Conservation (phyloP, 2,113 vertebrate species). For the Sprattus sprattus region DNA sequence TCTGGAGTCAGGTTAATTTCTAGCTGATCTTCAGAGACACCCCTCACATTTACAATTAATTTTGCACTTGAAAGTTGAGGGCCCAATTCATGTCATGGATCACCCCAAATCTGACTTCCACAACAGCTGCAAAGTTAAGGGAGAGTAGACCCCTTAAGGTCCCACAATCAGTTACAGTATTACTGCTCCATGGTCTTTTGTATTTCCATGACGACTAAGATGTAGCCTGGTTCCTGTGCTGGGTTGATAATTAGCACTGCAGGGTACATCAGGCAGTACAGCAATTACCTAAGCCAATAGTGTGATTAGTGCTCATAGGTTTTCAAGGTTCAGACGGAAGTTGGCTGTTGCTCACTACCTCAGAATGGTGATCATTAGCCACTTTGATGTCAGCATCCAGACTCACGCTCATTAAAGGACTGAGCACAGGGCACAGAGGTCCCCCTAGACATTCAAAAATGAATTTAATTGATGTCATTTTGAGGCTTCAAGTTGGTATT, state of each 20-base stretch:
- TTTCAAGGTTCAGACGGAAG: conserved; percentile 45
- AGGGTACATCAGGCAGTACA: conserved; percentile 51
- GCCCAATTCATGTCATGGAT: background rate
- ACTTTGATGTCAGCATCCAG: conserved; percentile 50
- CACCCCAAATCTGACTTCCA: background rate
- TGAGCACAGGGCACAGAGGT: background rate
- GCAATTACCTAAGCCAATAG: conserved; percentile 57
- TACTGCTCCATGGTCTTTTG: background rate
- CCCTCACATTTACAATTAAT: conserved; percentile 13
- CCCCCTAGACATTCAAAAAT: background rate
- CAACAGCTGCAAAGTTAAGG: background rate
- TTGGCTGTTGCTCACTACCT: conserved; percentile 38
- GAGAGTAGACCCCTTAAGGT: background rate
- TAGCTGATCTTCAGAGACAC: conserved; percentile 24
- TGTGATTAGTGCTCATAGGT: conserved; percentile 57
- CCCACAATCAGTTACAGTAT: background rate
- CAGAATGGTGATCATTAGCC: conserved; percentile 49
- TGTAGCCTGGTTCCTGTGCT: conserved; percentile 23
- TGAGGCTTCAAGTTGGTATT: background rate
- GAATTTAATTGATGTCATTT: background rate
- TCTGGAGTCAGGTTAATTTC: background rate
- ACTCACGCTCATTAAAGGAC: conserved; percentile 53
- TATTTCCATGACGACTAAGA: background rate
- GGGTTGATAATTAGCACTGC: conserved; percentile 56
- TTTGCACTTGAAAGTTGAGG: background rate